Evolutionary conservation across 1,140 invertebrate genomes (phyloP).

Genomic region (Zeugodacus cucurbitae): DNA sequence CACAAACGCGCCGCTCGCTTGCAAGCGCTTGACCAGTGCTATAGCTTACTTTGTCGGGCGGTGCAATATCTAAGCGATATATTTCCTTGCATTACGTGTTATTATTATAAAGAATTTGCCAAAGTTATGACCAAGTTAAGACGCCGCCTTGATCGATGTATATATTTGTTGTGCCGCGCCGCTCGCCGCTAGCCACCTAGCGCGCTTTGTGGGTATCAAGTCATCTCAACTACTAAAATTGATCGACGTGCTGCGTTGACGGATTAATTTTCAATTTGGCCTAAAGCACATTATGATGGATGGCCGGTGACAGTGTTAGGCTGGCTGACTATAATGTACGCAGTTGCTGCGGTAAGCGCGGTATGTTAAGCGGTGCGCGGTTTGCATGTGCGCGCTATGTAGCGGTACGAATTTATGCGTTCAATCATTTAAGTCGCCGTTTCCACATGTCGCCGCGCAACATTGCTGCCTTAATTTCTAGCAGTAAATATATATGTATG

Average conservation of each 20-base stretch:
- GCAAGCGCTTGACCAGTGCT: neutral
- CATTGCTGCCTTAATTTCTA: neutral
- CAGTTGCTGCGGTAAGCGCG: neutral
- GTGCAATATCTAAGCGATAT: neutral
- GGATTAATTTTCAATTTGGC: conserved; percentile 44
- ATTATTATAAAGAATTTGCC: neutral
- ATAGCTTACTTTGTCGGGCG: neutral
- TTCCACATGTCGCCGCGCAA: conserved; percentile 12
- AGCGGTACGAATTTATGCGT: neutral
- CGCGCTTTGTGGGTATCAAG: neutral
- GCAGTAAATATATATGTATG: neutral
- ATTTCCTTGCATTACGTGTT: neutral
- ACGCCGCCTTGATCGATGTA: conserved; percentile 15
- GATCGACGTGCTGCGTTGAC: conserved; percentile 39
- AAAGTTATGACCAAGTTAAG: conserved; percentile 18
- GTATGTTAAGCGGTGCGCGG: neutral
- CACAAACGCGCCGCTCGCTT: neutral
- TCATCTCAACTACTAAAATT: conserved; percentile 28
- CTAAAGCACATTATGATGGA: conserved; percentile 43
- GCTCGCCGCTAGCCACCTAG: neutral
- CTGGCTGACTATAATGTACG: neutral
- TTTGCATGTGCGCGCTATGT: neutral
- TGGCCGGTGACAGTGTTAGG: conserved; percentile 12
- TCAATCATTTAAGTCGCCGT: conserved; percentile 29
- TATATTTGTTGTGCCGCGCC: neutral